Evolutionary conservation across 2,113 vertebrate species (phyloP), one percentile per base, ranked within the genome.

Genomic region (Rhea pennata): DNA sequence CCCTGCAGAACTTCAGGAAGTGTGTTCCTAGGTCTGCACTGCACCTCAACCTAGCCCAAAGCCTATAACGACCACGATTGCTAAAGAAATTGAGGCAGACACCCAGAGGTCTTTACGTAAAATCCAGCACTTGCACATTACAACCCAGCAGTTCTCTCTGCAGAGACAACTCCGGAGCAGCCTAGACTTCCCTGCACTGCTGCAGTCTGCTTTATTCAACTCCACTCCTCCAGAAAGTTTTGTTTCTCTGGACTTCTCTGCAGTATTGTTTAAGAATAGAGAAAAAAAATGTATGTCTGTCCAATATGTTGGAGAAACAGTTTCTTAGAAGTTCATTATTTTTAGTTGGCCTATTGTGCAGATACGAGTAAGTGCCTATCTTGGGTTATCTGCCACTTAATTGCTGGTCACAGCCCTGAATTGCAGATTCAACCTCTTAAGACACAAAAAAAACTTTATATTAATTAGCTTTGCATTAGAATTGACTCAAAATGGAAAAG

Each of bases 131-230:
- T 46, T 39, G 46, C 40, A 44, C 0, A 0, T 22, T 48, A 40
- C 46, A 33, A 4, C 8, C n/a, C 15, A 3, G 4, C 6, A 13
- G 12, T 7, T 40, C 27, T 29, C 9, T 24, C 10, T 1, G 1
- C 9, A 20, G 4, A 24, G 8, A 2, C 8, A 59, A 5, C 40
- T 75, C 62, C 4, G 0, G 12, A 66, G 36, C 44, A 58, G 46
- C 21, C 20, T n/a, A 20, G 12, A 72, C 33, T 65, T 39, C 21
- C 7, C 19, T 44, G 23, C 15, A 14, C 16, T 22, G 6, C 29
- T 36, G 21, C 29, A 17, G 15, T 16, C 29, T 54, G 39, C 29
- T 48, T 44, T 14, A 36, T 5, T 64, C 74, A 85, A 10, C 11
- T 39, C 23, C n/a, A 36, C 24, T 14, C 10, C 50, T 88, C 46